A percentile compares a stretch with the other conserved stretches of the same genome.
Conservation (phyloP, 2,888 invertebrate species). For the Anticlea derivata region DNA sequence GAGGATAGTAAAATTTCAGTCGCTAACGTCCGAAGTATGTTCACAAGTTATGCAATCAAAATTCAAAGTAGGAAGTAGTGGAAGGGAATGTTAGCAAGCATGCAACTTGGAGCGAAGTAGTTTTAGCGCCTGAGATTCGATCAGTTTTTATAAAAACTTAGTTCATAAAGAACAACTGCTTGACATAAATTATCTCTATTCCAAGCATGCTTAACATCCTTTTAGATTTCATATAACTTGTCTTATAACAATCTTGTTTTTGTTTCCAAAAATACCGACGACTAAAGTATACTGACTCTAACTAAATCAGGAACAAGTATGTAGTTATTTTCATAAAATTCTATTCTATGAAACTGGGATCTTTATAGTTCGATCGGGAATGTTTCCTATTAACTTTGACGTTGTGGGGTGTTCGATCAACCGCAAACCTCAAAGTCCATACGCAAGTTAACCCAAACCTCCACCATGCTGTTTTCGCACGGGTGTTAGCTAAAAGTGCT, state of each 20-base stretch:
- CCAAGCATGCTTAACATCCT: too few relatives aligned
- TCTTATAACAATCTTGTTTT: too few relatives aligned
- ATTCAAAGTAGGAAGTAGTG: constrained; percentile 32
- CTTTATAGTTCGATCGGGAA: constrained; percentile 4
- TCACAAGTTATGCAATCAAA: constrained; percentile 39
- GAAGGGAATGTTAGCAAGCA: constrained; percentile 30
- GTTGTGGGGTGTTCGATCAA: constrained; percentile 17
- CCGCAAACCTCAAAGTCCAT: constrained; percentile 17
- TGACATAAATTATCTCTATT: too few relatives aligned
- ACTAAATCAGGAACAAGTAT: background rate
- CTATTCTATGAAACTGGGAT: background rate
- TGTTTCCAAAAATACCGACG: too few relatives aligned
- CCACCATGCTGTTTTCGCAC: constrained; percentile 1
- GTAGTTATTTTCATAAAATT: too few relatives aligned
- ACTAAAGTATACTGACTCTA: too few relatives aligned
- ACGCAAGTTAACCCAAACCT: constrained; percentile 3
- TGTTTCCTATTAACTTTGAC: constrained; percentile 12
- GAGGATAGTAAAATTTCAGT: constrained; percentile 24
- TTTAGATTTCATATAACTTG: too few relatives aligned
- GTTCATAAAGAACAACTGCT: too few relatives aligned
- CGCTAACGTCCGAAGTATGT: constrained; percentile 28
- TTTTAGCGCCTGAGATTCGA: constrained; percentile 15
- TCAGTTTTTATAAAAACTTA: constrained; percentile 10
- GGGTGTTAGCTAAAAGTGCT: background rate
- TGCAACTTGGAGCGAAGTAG: constrained; percentile 26